phyloP scores from a whole-genome alignment of 2,113 vertebrate genomes.

The Erythrolamprus reginae region DNA sequence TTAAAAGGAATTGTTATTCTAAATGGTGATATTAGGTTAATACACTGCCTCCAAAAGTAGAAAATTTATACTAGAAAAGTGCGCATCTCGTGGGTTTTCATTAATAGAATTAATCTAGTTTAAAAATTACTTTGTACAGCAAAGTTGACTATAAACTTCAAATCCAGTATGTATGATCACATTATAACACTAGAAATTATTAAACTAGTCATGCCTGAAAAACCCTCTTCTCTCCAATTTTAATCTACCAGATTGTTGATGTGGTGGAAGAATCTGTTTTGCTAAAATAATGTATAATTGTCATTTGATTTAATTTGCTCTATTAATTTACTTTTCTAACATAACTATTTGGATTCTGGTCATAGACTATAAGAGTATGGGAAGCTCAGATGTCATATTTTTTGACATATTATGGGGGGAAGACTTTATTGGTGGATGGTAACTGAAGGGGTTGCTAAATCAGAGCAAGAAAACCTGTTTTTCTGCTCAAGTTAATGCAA shows the following conservation, averaged over 20 bases:
- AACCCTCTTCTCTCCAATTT: neutral
- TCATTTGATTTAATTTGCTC: neutral
- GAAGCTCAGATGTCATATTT: neutral
- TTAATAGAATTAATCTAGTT: neutral
- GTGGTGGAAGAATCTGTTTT: neutral
- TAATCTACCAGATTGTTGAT: neutral
- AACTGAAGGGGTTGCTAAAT: neutral
- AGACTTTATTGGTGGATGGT: neutral
- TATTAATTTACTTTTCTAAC: neutral
- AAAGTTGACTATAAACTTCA: neutral
- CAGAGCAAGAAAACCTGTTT: constrained; percentile 1
- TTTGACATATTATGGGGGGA: neutral
- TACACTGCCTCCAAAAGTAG: neutral
- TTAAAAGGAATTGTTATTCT: neutral
- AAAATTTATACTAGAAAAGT: neutral
- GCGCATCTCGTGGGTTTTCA: neutral
- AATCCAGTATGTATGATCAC: neutral
- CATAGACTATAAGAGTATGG: neutral
- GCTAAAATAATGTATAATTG: neutral
- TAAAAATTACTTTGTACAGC: neutral
- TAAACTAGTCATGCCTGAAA: neutral
- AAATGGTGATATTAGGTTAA: neutral
- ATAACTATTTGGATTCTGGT: neutral
- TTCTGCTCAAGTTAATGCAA: neutral
- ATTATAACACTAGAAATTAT: neutral